Conservation (phyloP, 2,113 vertebrate genomes). For the Amblyornis subalaris region DNA sequence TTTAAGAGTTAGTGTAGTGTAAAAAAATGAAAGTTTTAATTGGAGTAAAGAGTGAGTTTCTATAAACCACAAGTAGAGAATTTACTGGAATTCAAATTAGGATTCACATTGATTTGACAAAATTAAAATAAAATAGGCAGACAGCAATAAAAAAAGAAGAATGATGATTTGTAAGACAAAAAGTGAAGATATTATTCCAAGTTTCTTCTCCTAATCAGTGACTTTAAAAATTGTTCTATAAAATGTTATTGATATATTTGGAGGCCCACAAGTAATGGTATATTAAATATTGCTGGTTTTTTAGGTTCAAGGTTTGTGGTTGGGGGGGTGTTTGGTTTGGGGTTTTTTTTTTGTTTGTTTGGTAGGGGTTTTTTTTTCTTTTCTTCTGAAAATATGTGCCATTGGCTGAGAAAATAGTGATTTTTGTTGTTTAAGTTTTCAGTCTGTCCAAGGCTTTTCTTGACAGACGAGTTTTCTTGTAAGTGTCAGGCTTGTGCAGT, state of each 20-base stretch:
- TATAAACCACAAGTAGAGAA: background rate
- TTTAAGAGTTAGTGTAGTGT: background rate
- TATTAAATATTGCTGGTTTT: background rate
- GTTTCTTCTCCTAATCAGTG: background rate
- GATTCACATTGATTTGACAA: background rate
- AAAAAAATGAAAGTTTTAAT: background rate
- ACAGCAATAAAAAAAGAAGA: background rate
- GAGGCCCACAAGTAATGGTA: background rate
- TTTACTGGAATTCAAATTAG: background rate
- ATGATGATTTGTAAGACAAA: background rate
- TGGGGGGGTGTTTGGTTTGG: background rate
- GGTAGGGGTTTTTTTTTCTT: too few relatives aligned
- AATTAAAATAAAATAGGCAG: background rate
- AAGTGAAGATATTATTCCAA: background rate
- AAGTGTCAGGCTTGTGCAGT: background rate
- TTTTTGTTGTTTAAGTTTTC: background rate
- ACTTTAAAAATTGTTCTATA: background rate
- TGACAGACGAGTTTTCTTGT: background rate
- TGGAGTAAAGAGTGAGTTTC: background rate
- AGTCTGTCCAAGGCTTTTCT: background rate
- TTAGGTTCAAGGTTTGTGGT: background rate
- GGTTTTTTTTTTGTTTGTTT: background rate
- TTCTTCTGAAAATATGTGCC: background rate
- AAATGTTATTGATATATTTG: background rate
- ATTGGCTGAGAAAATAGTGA: background rate